A percentile compares a stretch with the other conserved stretches of the same genome.
Conservation (phyloP, 2,888 invertebrate species). For the Melanargia galathea region DNA sequence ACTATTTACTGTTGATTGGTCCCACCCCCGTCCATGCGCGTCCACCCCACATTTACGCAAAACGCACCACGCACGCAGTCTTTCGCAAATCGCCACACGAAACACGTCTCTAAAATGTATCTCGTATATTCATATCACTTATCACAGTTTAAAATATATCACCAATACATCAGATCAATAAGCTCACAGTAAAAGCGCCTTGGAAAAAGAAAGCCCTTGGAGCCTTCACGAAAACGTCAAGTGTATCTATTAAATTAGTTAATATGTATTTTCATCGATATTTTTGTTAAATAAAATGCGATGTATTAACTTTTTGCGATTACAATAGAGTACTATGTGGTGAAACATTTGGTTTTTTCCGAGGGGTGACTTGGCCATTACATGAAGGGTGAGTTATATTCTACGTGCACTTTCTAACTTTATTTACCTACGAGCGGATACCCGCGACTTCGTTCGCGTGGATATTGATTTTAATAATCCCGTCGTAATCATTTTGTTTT, state of each 20-base stretch:
- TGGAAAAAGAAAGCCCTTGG: background rate
- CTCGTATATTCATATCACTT: slow-evolving; percentile 49
- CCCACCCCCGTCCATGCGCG: slow-evolving; percentile 70
- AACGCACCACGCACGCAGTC: slow-evolving; percentile 74
- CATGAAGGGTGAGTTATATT: slow-evolving; percentile 74
- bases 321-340: slow-evolving; percentile 48
- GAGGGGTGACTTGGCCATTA: slow-evolving; percentile 55
- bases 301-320: slow-evolving; percentile 56
- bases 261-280: slow-evolving; percentile 1
- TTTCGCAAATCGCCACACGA: slow-evolving; percentile 65
- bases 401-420: slow-evolving; percentile 17
- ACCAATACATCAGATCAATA: slow-evolving; percentile 46
- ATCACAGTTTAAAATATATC: slow-evolving; percentile 48
- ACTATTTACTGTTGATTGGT: slow-evolving; percentile 60
- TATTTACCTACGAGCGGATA: too few species aligned
- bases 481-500: too few species aligned
- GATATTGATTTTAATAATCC: too few species aligned
- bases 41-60: slow-evolving; percentile 59
- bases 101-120: slow-evolving; percentile 60
- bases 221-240: slow-evolving; percentile 3
- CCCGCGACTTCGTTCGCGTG: too few species aligned
- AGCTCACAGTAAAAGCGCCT: slow-evolving; percentile 20
- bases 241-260: slow-evolving; percentile 6
- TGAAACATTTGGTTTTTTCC: slow-evolving; percentile 47
- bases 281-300: slow-evolving; percentile 44